Percentiles rank a stretch among this genome's conserved stretches.
Conservation (phyloP, 2,113 vertebrate genomes). For the Macroglossus sobrinus region DNA sequence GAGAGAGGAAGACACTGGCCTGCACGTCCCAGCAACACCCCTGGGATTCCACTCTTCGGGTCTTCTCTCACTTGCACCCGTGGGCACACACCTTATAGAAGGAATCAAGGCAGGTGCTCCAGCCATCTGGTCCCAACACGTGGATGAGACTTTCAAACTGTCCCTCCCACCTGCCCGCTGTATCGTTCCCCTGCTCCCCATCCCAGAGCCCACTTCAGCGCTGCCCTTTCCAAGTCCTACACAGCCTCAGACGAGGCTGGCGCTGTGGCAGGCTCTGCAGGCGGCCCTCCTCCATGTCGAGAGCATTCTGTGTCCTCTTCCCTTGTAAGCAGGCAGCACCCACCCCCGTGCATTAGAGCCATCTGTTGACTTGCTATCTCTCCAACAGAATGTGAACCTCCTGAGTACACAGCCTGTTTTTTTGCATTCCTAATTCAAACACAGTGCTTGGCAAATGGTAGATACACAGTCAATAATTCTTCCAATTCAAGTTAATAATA, state of each 20-base stretch:
- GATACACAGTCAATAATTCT: not conserved
- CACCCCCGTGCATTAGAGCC: not conserved
- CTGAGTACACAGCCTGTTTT: not conserved
- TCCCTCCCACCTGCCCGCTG: not conserved
- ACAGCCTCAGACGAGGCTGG: not conserved
- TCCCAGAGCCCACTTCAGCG: not conserved
- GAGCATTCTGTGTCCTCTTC: not conserved
- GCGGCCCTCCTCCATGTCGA: not conserved
- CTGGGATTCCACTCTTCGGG: not conserved
- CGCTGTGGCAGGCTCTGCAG: not conserved
- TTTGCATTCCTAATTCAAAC: slow-evolving; percentile 31
- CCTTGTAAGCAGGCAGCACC: not conserved
- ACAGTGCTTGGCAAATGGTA: slow-evolving; percentile 1
- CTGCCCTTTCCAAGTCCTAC: not conserved
- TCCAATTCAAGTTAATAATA: not conserved
- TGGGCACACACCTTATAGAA: not conserved
- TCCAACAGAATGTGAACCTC: not conserved
- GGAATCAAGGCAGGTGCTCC: not conserved
- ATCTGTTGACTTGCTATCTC: slow-evolving; percentile 16
- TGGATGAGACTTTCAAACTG: not conserved
- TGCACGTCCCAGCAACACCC: fast-evolving
- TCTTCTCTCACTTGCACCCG: not conserved
- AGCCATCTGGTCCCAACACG: not conserved
- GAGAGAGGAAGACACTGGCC: not conserved
- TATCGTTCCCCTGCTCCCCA: not conserved